phyloP scores from a whole-genome alignment of 2,888 invertebrate genomes.

The Microctonus brassicae region DNA sequence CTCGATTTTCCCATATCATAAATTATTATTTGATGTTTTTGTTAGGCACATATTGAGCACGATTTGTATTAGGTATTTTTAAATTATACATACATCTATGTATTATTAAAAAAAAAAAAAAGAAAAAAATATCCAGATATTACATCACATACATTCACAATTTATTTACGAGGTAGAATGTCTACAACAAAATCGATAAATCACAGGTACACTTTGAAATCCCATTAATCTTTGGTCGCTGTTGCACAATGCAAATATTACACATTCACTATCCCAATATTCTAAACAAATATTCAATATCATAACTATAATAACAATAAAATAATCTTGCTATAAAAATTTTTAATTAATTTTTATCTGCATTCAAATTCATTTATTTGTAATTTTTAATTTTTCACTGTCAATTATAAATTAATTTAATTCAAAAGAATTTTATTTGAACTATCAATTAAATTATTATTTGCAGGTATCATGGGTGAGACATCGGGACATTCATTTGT shows the following conservation, averaged over 20 bases:
- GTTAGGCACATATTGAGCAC: constrained; percentile 10
- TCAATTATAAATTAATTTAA: neutral
- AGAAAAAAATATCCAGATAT: no score
- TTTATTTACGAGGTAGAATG: no score
- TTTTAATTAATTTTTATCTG: no score
- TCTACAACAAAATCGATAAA: constrained; percentile 45
- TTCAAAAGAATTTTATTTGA: neutral
- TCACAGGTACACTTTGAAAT: constrained; percentile 42
- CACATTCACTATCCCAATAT: neutral
- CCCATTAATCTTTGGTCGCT: constrained; percentile 41
- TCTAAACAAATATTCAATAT: neutral
- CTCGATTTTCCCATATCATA: constrained; percentile 5
- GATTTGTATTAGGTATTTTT: neutral
- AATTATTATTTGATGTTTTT: constrained; percentile 30
- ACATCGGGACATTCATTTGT: constrained; percentile 81
- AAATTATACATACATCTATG: neutral
- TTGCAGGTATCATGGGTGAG: constrained; percentile 83
- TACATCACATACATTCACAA: no score
- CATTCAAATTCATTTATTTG: no score
- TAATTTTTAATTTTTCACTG: no score
- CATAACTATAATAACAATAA: neutral
- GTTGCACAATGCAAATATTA: constrained; percentile 16
- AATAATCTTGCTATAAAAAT: neutral
- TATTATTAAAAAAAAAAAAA: neutral
- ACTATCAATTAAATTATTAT: no score